Evolutionary conservation across 2,113 vertebrate genomes (phyloP), one percentile per base, ranked within the genome.

Genomic region (Corythoichthys haematopterus): DNA sequence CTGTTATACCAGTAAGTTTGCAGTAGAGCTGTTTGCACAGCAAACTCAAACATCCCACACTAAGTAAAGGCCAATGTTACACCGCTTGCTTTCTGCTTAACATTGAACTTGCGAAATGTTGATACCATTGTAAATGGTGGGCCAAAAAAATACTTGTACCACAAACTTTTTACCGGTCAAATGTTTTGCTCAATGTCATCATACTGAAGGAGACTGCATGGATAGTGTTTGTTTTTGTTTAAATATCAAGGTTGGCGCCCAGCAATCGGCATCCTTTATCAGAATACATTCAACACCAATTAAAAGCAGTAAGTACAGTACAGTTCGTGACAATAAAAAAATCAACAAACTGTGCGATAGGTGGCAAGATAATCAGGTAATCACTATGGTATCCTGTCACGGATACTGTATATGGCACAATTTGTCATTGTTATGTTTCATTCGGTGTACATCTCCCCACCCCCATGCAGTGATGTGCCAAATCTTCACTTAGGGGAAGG

Each of bases 61-160:
- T 50, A 71, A 58, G 46, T 74, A 79, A 84, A 81, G 79, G 60
- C 64, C 76, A 79, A 2, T 15, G n/a, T 71, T 66, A 20, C 20
- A 64, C 46, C 38, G 58, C 3, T 9, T 61, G 40, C 16, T 36
- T 33, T 15, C 15, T 60, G 37, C 37, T 57, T 36, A 35, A 36
- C 12, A 4, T 13, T 4, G 13, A 15, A 4, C 47, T 50, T 15
- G 47, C 3, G 0, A 15, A 50, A 50, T 50, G 47, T 12, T 13
- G 2, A 50, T 50, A 15, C 13, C 7, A 11, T 35, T 12, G 1
- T 16, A 16, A 16, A 14, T 50, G 13, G 14, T 50, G 38, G 3
- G 40, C 14, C 2, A 15, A 50, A 50, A 15, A 13, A 15, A 15
- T 50, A 15, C 14, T 20, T 55, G 20, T 9, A 2, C 9, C 7